Percentiles rank a stretch among this genome's conserved stretches.
These are phyloP conservation scores for Chaitophorus viminalis DNA, from an alignment of 2,888 invertebrate species.

Conservation along the genomic window DNA sequence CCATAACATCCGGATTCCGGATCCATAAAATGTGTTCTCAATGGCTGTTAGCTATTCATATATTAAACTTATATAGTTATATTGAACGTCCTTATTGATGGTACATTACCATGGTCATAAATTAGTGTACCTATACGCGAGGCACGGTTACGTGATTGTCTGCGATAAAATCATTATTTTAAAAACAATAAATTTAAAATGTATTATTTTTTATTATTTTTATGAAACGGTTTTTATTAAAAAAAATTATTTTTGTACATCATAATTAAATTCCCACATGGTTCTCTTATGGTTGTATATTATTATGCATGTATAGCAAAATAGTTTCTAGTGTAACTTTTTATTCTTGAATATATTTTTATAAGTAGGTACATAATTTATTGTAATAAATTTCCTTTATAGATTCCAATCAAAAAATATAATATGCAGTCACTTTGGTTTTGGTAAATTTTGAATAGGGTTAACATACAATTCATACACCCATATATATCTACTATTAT, in stretches of 20 bases:
- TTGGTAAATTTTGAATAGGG: no score
- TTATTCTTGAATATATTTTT: no score
- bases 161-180: background rate
- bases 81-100: background rate
- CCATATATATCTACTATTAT: no score
- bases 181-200: background rate
- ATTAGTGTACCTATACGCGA: background rate
- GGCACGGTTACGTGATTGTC: background rate
- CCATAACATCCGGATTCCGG: background rate
- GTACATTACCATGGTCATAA: background rate
- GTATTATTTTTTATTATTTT: background rate
- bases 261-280: background rate
- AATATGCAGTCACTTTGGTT: no score
- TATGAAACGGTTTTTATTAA: no score
- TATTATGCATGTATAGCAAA: background rate
- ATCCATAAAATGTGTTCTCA: slow-evolving; percentile 10
- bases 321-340: background rate
- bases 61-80: background rate
- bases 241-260: background rate
- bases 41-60: background rate
- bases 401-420: no score
- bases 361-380: no score
- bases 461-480: no score
- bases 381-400: background rate
- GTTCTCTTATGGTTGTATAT: background rate